Evolutionary conservation across 2,888 invertebrate genomes (phyloP).

Genomic region (Papilio elwesi): DNA sequence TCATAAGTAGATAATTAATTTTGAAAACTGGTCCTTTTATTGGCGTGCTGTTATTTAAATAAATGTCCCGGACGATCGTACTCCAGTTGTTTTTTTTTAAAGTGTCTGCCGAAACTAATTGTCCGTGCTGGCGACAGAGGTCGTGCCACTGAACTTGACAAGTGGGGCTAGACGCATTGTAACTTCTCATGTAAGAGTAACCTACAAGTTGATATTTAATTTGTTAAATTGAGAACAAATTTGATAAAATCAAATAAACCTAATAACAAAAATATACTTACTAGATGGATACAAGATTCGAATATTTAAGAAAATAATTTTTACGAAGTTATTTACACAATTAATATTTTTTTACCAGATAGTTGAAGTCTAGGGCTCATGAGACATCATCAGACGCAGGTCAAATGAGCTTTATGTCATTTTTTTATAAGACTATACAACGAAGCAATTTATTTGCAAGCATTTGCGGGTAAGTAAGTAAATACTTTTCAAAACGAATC

Average conservation of each 20-base stretch:
- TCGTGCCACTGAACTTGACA: slow-evolving; percentile 30
- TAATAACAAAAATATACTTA: too few relatives aligned
- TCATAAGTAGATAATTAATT: slow-evolving; percentile 78
- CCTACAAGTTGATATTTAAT: slow-evolving; percentile 12
- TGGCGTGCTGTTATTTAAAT: slow-evolving; percentile 60
- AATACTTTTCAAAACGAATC: too few relatives aligned
- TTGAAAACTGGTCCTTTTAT: slow-evolving; percentile 68
- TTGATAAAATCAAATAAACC: background rate
- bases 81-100: slow-evolving; percentile 56
- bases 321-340: too few relatives aligned
- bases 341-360: too few relatives aligned
- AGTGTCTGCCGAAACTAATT: slow-evolving; percentile 56
- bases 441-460: too few relatives aligned
- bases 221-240: background rate
- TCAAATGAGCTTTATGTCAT: too few relatives aligned
- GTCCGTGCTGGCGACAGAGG: slow-evolving; percentile 40
- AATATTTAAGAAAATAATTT: too few relatives aligned
- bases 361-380: too few relatives aligned
- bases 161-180: slow-evolving; percentile 24
- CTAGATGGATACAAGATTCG: too few relatives aligned
- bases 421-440: too few relatives aligned
- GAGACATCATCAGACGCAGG: too few relatives aligned
- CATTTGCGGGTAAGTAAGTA: too few relatives aligned
- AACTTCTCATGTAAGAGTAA: background rate
- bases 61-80: slow-evolving; percentile 57